Conservation (phyloP, 2,797 vertebrate species). For the Darevskia nairensis region DNA sequence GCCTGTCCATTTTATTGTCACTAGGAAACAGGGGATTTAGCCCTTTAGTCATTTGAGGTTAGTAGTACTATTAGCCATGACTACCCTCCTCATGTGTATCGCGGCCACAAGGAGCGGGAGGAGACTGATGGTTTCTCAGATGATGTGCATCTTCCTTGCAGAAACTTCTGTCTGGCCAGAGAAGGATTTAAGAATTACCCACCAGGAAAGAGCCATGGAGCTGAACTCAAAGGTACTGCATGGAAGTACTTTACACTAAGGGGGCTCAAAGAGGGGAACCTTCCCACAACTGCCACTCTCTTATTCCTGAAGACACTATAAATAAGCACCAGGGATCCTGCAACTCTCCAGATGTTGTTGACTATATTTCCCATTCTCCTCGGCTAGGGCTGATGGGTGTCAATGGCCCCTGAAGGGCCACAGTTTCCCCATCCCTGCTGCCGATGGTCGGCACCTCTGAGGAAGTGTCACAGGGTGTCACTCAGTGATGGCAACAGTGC, state of each 20-base stretch:
- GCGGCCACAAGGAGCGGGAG: not conserved
- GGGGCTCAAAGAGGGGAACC: not conserved
- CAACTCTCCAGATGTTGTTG: not conserved
- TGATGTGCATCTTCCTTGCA: conserved; percentile 27
- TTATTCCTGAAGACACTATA: not conserved
- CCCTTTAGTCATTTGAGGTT: not conserved
- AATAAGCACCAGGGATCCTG: not conserved
- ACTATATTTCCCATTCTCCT: too few species aligned
- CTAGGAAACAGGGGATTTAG: not conserved
- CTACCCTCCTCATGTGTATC: not conserved
- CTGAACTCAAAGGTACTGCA: conserved; percentile 29
- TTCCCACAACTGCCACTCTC: not conserved
- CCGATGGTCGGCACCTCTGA: not conserved
- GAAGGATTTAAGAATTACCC: not conserved
- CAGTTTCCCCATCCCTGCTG: not conserved
- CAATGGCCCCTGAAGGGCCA: too few species aligned
- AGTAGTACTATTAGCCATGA: not conserved
- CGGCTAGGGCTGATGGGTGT: not conserved
- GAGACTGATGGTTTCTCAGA: not conserved
- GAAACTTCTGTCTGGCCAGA: conserved; percentile 9
- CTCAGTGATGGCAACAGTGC: not conserved
- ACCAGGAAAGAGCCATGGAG: conserved; percentile 22
- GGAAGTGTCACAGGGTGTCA: not conserved
- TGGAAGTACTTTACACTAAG: not conserved
- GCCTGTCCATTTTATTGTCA: not conserved